Conservation (phyloP, 1,140 invertebrate species). For the Trachelipus rathkii region DNA sequence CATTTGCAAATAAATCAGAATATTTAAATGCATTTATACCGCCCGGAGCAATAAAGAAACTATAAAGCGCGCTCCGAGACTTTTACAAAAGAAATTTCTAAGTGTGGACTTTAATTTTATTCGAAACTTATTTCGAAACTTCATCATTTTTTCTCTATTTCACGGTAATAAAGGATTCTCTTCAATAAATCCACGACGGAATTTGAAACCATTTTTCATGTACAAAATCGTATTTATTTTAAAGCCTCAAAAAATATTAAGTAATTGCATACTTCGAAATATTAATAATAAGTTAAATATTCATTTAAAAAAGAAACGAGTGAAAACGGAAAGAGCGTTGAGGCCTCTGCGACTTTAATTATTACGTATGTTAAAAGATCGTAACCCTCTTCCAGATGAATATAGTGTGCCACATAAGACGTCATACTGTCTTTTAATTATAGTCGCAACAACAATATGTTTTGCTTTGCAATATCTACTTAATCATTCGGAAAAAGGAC, state of each 20-base stretch:
- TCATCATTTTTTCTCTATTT: too few relatives aligned
- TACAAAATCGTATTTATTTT: too few relatives aligned
- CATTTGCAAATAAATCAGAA: constrained; percentile 2
- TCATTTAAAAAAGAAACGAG: neutral
- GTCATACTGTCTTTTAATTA: neutral
- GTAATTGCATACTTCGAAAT: neutral
- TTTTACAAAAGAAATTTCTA: too few relatives aligned
- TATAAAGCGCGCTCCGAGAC: neutral
- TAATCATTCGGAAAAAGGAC: too few relatives aligned
- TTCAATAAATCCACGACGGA: too few relatives aligned
- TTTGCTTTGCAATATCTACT: too few relatives aligned
- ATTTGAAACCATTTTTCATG: too few relatives aligned
- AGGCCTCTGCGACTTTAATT: too few relatives aligned
- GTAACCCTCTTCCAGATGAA: neutral
- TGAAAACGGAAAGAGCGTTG: too few relatives aligned
- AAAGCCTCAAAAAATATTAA: neutral
- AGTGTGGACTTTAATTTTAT: too few relatives aligned
- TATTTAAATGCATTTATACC: neutral
- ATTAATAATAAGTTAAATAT: neutral
- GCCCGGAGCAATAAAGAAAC: neutral
- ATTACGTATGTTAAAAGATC: neutral
- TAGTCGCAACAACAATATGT: neutral
- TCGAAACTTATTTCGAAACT: too few relatives aligned
- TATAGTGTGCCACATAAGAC: neutral
- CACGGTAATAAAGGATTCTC: too few relatives aligned